phyloP scores from a whole-genome alignment of 2,888 invertebrate genomes.

The Tortrix viridana region DNA sequence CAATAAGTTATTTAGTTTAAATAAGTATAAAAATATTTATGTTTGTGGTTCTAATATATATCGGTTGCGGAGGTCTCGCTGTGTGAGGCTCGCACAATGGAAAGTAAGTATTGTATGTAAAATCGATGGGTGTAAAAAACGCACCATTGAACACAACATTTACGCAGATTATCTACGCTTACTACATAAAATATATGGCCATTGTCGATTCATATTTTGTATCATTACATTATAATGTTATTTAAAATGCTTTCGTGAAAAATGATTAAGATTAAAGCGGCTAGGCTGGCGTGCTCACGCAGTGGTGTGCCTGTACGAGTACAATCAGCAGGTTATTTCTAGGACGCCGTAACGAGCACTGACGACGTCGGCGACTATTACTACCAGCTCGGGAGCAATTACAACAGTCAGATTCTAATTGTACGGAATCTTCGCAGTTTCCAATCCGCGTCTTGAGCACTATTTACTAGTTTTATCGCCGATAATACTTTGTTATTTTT shows the following conservation, averaged over 20 bases:
- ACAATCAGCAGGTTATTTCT: slow-evolving; percentile 19
- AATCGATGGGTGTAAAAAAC: slow-evolving; percentile 4
- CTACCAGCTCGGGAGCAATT: slow-evolving; percentile 28
- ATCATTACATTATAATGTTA: slow-evolving; percentile 11
- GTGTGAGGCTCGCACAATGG: not conserved
- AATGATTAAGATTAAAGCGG: slow-evolving; percentile 11
- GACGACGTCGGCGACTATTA: slow-evolving; percentile 16
- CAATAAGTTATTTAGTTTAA: slow-evolving; percentile 23
- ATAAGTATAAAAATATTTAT: too few species aligned
- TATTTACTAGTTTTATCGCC: slow-evolving; percentile 14
- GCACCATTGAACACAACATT: slow-evolving; percentile 27
- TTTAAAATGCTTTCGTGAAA: slow-evolving; percentile 5
- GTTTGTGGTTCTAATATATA: too few species aligned
- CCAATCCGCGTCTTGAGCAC: not conserved
- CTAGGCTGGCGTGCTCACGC: slow-evolving; percentile 4
- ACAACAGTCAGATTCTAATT: slow-evolving; percentile 14
- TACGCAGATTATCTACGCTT: not conserved
- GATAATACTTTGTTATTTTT: slow-evolving; percentile 18
- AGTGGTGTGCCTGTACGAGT: slow-evolving; percentile 9
- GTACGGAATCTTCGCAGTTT: slow-evolving; percentile 4
- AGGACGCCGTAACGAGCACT: slow-evolving; percentile 5
- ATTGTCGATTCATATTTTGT: slow-evolving; percentile 17
- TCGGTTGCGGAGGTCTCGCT: not conserved
- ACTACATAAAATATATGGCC: slow-evolving; percentile 30
- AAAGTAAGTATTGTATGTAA: not conserved